Percentiles rank a stretch among this genome's conserved stretches.
Evolutionary conservation across 2,888 invertebrate species (phyloP).

Genomic region (Linyphia triangularis): DNA sequence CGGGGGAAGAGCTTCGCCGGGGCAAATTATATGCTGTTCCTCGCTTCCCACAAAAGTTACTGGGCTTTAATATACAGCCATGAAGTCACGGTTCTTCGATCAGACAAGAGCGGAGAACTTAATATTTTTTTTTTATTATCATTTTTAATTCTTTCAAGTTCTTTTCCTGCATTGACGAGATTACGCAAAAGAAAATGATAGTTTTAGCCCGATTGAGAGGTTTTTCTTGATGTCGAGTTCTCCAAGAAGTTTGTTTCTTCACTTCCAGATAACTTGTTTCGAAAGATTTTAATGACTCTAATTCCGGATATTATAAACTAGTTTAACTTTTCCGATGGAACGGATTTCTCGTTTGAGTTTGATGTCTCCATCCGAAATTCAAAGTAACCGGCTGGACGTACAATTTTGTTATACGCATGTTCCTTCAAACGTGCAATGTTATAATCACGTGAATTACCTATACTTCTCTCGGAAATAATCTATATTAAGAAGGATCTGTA

Average conservation of each 20-base stretch:
- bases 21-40: slow-evolving; percentile 36
- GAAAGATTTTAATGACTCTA: slow-evolving; percentile 2
- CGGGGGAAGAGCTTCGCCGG: background rate
- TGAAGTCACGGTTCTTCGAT: slow-evolving; percentile 21
- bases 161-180: background rate
- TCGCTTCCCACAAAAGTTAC: background rate
- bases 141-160: background rate
- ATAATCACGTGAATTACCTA: too few relatives aligned
- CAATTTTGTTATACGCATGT: too few relatives aligned
- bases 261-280: background rate
- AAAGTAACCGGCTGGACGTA: too few relatives aligned
- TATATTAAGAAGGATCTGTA: too few relatives aligned
- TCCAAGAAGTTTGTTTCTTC: background rate
- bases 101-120: background rate
- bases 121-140: background rate
- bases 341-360: too few relatives aligned
- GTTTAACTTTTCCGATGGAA: background rate
- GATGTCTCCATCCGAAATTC: too few relatives aligned
- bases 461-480: too few relatives aligned
- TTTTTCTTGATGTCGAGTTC: background rate
- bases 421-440: too few relatives aligned
- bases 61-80: background rate
- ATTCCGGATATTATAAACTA: background rate
- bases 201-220: background rate
- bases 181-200: background rate